Evolutionary conservation across 2,113 vertebrate species (phyloP), one percentile per base, ranked within the genome.

Genomic region (Anthoscopus minutus): DNA sequence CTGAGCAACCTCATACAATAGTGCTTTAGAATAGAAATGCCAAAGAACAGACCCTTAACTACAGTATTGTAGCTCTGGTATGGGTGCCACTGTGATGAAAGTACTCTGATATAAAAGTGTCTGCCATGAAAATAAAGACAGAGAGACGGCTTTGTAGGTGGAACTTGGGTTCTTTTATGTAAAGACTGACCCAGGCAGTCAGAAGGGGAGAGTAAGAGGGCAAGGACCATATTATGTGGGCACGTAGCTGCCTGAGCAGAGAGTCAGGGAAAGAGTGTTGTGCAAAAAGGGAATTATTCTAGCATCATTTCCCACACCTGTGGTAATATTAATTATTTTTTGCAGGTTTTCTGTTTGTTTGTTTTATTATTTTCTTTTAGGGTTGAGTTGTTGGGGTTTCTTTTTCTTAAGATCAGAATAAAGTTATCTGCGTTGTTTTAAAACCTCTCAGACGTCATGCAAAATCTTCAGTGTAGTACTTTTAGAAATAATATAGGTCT

Each of bases 71-170:
- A 91, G 92, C 92, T 97, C 88, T 97, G 95, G 96, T 97, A 97
- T 96, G 96, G 95, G 96, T 97, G 96, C 96, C 96, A 96, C 96
- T 97, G 96, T 96, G 96, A 97, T 97, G 96, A 97, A 97, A 97
- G 95, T 97, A 94, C 94, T 97, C 95, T 93, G 96, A 96, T 97
- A 97, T 97, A 97, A 97, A 97, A 97, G 95, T 97, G 96, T 96
- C 96, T 97, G 96, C 95, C 93, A 94, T 95, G 94, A 94, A 97
- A 96, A 97, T 97, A 97, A 97, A 96, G 96, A 97, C 94, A 93
- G 95, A 96, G 95, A 96, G 95, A 96, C 85, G 15, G 96, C 96
- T 97, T 97, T 97, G 96, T 97, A 96, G 95, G 95, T 96, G 95
- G 95, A 97, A 96, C 96, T 97, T 96, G 90, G 88, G 80, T 42